Conservation (phyloP, 1,140 invertebrate species). For the Hetaerina americana region DNA sequence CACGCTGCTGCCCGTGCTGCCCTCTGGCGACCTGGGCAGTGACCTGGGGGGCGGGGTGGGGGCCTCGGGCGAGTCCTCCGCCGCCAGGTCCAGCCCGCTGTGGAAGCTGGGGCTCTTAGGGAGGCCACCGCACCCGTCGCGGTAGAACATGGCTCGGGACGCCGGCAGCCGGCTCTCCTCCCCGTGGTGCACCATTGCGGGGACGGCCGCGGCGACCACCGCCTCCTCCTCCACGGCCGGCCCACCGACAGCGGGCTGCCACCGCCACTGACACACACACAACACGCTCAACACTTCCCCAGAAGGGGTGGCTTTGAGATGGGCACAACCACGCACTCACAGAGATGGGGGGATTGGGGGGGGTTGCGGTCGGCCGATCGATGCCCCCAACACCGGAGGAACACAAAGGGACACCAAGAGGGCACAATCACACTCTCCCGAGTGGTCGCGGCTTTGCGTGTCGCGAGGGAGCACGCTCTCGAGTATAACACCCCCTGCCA, state of each 20-base stretch:
- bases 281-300: too few species aligned
- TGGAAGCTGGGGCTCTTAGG: constrained; percentile 75
- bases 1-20: too few species aligned
- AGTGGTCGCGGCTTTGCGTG: too few species aligned
- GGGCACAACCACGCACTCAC: too few species aligned
- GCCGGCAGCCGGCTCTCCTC: constrained; percentile 8
- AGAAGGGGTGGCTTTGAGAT: too few species aligned
- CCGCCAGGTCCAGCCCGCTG: constrained; percentile 61
- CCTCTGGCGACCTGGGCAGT: not conserved
- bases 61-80: constrained; percentile 20
- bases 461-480: too few species aligned
- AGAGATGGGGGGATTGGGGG: too few species aligned
- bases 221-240: constrained; percentile 20
- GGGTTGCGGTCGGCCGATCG: too few species aligned
- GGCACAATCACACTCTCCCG: too few species aligned
- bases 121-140: constrained; percentile 27
- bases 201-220: constrained; percentile 27
- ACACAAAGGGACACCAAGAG: too few species aligned
- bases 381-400: too few species aligned
- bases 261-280: not conserved
- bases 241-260: not conserved
- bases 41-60: constrained; percentile 2
- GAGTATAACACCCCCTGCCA: too few species aligned
- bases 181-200: constrained; percentile 21
- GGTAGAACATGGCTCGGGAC: constrained; percentile 15